A percentile compares a stretch with the other conserved stretches of the same genome.
Conservation (phyloP, 2,888 invertebrate genomes). For the Drosophila quinaria region DNA sequence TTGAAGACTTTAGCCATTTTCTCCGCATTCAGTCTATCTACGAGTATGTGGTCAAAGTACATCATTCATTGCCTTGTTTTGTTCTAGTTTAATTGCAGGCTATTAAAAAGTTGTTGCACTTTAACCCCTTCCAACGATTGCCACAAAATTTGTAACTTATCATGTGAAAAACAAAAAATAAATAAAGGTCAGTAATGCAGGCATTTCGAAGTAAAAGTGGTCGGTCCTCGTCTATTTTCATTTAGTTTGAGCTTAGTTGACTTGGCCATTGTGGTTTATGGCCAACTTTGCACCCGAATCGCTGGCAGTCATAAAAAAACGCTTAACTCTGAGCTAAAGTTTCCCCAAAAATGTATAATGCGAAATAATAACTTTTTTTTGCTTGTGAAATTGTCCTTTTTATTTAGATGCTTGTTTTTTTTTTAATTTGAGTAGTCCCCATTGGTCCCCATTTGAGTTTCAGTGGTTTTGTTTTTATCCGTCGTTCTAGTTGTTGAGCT, state of each 20-base stretch:
- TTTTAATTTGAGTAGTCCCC: constrained; percentile 38
- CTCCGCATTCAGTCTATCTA: not conserved
- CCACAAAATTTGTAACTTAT: constrained; percentile 56
- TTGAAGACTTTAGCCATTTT: not conserved
- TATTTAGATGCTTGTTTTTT: constrained; percentile 57
- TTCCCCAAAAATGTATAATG: constrained; percentile 61
- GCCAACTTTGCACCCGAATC: constrained; percentile 29
- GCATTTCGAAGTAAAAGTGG: constrained; percentile 21
- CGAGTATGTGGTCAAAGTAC: constrained; percentile 21
- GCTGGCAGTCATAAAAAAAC: constrained; percentile 61
- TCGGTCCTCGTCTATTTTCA: constrained; percentile 41
- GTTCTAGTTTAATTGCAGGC: constrained; percentile 63
- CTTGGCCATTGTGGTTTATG: constrained; percentile 59
- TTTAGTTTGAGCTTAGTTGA: constrained; percentile 55
- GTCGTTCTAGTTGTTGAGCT: constrained; percentile 18
- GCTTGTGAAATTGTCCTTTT: constrained; percentile 34
- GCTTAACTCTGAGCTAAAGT: constrained; percentile 60
- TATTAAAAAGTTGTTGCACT: constrained; percentile 77
- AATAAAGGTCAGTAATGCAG: constrained; percentile 27
- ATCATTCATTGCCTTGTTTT: constrained; percentile 30
- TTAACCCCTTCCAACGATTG: constrained; percentile 20
- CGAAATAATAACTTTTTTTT: constrained; percentile 58
- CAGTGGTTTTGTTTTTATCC: constrained; percentile 26
- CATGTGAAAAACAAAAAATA: constrained; percentile 35
- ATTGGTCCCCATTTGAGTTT: constrained; percentile 59